These are phyloP conservation scores for Phortica variegata DNA, from an alignment of 1,140 invertebrate genomes.

Conservation along the genomic window DNA sequence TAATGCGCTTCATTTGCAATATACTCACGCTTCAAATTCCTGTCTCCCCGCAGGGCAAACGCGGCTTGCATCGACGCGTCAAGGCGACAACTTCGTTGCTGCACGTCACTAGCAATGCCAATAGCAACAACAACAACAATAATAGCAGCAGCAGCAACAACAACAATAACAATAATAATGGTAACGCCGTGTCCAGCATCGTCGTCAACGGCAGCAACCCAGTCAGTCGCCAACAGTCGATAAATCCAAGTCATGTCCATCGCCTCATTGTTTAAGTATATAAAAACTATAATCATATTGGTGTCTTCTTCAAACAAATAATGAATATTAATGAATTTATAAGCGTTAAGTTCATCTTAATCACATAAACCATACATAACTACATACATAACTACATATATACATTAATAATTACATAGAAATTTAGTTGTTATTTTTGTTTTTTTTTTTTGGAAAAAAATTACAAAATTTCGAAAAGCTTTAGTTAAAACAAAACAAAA, in stretches of 20 bases:
- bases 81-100: slow-evolving; percentile 17
- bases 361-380: too few relatives aligned
- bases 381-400: too few relatives aligned
- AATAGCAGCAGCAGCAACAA: slow-evolving; percentile 12
- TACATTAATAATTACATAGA: too few relatives aligned
- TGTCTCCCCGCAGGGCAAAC: slow-evolving; percentile 34
- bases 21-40: neutral
- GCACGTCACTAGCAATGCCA: slow-evolving; percentile 15
- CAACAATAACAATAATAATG: slow-evolving; percentile 9
- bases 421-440: too few relatives aligned
- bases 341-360: too few relatives aligned
- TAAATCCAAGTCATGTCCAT: slow-evolving; percentile 44
- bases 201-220: slow-evolving; percentile 3
- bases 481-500: too few relatives aligned
- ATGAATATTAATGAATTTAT: slow-evolving; percentile 3
- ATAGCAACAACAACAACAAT: slow-evolving; percentile 6
- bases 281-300: slow-evolving; percentile 2
- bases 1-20: neutral
- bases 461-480: too few relatives aligned
- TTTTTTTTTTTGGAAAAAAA: too few relatives aligned
- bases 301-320: slow-evolving; percentile 10
- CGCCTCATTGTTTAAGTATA: slow-evolving; percentile 41
- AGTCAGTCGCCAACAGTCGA: slow-evolving; percentile 27
- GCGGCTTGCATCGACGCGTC: slow-evolving; percentile 22
- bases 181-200: slow-evolving; percentile 3